Percentiles rank a stretch among this genome's conserved stretches.
These are phyloP conservation scores for Micrasema minimum DNA, from an alignment of 1,140 invertebrate genomes.

Conservation along the genomic window DNA sequence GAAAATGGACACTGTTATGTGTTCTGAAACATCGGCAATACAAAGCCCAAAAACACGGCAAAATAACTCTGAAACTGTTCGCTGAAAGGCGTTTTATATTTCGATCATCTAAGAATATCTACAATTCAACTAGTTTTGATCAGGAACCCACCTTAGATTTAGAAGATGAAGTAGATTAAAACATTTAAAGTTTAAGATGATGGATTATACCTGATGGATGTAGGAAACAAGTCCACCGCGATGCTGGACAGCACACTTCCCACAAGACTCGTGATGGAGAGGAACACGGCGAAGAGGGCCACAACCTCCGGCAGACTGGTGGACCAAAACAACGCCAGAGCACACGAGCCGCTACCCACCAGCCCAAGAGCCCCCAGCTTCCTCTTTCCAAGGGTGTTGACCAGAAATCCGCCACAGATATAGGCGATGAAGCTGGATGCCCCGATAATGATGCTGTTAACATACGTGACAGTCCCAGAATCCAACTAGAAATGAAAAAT, in stretches of 20 bases:
- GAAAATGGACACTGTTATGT: too few relatives aligned
- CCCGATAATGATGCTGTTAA: slow-evolving; percentile 68
- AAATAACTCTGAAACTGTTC: too few relatives aligned
- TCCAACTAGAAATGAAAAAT: slow-evolving; percentile 42
- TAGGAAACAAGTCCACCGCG: slow-evolving; percentile 70
- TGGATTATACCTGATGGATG: slow-evolving; percentile 69
- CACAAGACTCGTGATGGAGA: slow-evolving; percentile 66
- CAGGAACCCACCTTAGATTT: too few relatives aligned
- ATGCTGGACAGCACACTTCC: slow-evolving; percentile 67
- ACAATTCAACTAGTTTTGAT: too few relatives aligned
- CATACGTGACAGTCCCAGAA: slow-evolving; percentile 66
- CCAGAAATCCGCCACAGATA: slow-evolving; percentile 61
- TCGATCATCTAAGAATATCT: too few relatives aligned
- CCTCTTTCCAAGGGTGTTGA: slow-evolving; percentile 65
- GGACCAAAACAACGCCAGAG: slow-evolving; percentile 62
- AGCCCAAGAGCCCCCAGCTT: slow-evolving; percentile 61
- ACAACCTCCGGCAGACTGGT: slow-evolving; percentile 60
- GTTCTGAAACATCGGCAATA: too few relatives aligned
- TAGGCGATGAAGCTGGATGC: slow-evolving; percentile 65
- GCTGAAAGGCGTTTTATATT: too few relatives aligned
- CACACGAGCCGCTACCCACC: slow-evolving; percentile 57
- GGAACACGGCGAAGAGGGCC: slow-evolving; percentile 63
- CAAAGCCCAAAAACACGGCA: too few relatives aligned
- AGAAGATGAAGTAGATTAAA: too few relatives aligned
- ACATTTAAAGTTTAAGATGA: too few relatives aligned